These are phyloP conservation scores for Malacoctenus gilli DNA, from an alignment of 2,797 vertebrate genomes.

Conservation along the genomic window DNA sequence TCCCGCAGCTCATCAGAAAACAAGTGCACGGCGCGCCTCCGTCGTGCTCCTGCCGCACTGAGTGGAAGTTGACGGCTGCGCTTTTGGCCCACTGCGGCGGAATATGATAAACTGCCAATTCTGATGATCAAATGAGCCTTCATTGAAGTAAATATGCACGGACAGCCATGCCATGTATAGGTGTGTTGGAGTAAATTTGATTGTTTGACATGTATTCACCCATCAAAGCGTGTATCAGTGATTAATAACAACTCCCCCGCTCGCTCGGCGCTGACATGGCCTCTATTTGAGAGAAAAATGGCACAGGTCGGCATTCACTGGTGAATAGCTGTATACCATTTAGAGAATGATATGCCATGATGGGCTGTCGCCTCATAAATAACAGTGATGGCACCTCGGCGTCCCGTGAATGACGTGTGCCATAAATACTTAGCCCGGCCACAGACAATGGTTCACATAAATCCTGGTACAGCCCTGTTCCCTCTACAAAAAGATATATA, in stretches of 20 bases:
- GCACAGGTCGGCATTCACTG: slow-evolving; percentile 64
- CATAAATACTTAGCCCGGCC: slow-evolving; percentile 80
- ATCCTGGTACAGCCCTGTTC: slow-evolving; percentile 58
- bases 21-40: slow-evolving; percentile 1
- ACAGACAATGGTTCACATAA: slow-evolving; percentile 70
- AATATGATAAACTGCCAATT: slow-evolving; percentile 57
- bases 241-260: slow-evolving; percentile 76
- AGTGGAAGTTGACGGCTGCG: slow-evolving; percentile 31
- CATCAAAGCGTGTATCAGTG: slow-evolving; percentile 71
- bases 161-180: slow-evolving; percentile 48
- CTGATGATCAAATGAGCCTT: slow-evolving; percentile 65
- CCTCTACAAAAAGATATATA: slow-evolving; percentile 42
- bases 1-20: no score
- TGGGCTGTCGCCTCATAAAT: slow-evolving; percentile 83
- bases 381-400: slow-evolving; percentile 77
- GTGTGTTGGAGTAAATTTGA: slow-evolving; percentile 68
- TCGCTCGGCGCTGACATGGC: slow-evolving; percentile 71
- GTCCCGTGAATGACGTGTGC: slow-evolving; percentile 81
- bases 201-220: slow-evolving; percentile 76
- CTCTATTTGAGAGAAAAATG: slow-evolving; percentile 84
- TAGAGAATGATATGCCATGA: slow-evolving; percentile 81
- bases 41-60: slow-evolving; percentile 17
- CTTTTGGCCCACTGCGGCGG: not conserved
- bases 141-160: slow-evolving; percentile 65
- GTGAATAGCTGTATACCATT: slow-evolving; percentile 79